Base-by-base conservation (phyloP, 2,888 invertebrate genomes). In the Idaea biselata region DNA sequence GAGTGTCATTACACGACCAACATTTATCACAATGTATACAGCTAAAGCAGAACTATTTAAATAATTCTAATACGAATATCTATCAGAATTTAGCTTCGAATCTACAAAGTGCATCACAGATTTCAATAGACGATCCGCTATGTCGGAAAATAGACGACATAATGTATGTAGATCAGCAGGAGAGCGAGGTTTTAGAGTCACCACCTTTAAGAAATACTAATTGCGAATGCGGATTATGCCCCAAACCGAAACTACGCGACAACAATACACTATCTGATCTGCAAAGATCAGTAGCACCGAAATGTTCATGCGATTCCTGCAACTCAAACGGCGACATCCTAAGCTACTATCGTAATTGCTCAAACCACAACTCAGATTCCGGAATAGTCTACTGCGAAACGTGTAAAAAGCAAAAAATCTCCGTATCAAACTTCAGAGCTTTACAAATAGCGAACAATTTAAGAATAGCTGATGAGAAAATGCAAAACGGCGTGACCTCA, bases 381-480 rank as follows among this genome's bases (percentile, higher is more conserved):
- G 93, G 93, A 0, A 91, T 93, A 53, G 86, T 93, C 0, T 86
- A 89, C 73, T 93, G 93, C 68, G 92, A 92, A 33, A 74, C 67
- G 0, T 93, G 93, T 75, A 88, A 89, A 61, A 93, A 93, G 60
- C 93, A 93, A 67, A 93, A 93, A 77, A 93, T 93, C 59, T 89
- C 93, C 0, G 76, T 91, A 0, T 93, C 93, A 0, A 93, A 93
- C 72, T 93, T 92, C 71, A 81, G 90, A 60, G 93, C 93, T 0
- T 74, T 93, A 63, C 93, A 92, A 73, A 93, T 93, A 53, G 89
- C 93, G 0, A 93, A 93, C 62, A 79, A 84, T 14, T 68, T 93
- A 54, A 72, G 88, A 63, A 89, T 93, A 71, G 83, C 87, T 0
- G 91, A 90, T 31, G 89, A 87, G 16, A 86, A 81, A 62, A 54